Evolutionary conservation across 53 echinoderm and acorn worm genomes (phyloP), one percentile per base, ranked within the genome.

Genomic region (Holothuria leucospilota): DNA sequence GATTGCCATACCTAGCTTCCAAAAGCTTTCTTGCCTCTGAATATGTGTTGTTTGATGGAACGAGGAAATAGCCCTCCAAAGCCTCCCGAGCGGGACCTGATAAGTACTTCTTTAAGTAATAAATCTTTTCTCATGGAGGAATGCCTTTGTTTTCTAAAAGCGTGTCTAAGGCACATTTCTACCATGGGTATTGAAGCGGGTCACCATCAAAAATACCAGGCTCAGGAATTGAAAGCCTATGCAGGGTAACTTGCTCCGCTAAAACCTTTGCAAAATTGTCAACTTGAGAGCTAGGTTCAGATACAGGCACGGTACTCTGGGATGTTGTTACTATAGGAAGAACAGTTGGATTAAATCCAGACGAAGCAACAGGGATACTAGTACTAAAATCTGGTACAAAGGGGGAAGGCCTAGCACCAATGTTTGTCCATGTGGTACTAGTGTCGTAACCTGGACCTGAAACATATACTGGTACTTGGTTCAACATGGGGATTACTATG

Each of bases 1-100:
- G 34, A 41, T 75, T 75, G 23, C 51, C 51, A 49, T 51, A 75
- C 41, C 77, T 5, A 75, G 41, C 77, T 14, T 75, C 77, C 4
- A 75, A 25, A 51, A 75, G 77, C 18, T 75, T 75, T 49, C 77
- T 40, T 42, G 20, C 77, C 23, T 75, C 51, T 20, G 0, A 2
- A 8, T 70, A 70, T 18, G 29, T 28, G 18, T 26, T 70, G 8
- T 70, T 29, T 6, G 70, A 25, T 7, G 34, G 70, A 28, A 70
- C 6, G 6, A 70, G 70, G 6, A 70, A 70, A 34, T 70, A 70
- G 5, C 70, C 70, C 70, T 25, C 24, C 26, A 25, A 70, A 26
- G 28, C 28, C 18, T 26, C 70, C 6, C 38, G n/a, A 25, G 18
- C 12, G 34, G 34, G 63, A 63, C 63, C 63, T 23, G 63, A 23